Evolutionary conservation across 2,888 invertebrate genomes (phyloP).

Genomic region (Zygothrica quintamaculata): DNA sequence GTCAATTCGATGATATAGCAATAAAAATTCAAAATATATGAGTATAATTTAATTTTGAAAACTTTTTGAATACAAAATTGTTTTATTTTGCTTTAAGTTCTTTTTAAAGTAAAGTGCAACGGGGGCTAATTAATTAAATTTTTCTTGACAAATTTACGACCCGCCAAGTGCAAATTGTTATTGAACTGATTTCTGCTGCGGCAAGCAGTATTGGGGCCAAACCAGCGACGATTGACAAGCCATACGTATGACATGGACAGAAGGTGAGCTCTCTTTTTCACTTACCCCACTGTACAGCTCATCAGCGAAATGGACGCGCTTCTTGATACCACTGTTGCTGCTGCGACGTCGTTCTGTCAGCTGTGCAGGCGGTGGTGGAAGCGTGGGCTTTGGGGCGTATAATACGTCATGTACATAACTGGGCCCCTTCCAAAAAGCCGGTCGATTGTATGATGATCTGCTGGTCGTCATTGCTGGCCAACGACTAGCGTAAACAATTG

Average conservation of each 20-base stretch:
- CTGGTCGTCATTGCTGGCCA: conserved; percentile 75
- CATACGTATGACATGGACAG: conserved; percentile 25
- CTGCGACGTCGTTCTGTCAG: conserved; percentile 59
- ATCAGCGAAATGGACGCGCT: conserved; percentile 85
- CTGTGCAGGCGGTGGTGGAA: conserved; percentile 39
- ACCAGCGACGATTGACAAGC: conserved; percentile 67
- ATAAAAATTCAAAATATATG: conserved; percentile 11
- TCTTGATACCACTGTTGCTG: conserved; percentile 74
- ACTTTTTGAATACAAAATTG: conserved; percentile 40
- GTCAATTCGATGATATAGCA: conserved; percentile 39
- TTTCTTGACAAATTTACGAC: conserved; percentile 75
- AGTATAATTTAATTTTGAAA: conserved; percentile 25
- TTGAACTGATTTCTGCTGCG: conserved; percentile 77
- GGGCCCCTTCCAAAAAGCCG: conserved; percentile 82
- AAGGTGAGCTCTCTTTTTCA: conserved; percentile 16
- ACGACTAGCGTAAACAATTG: conserved; percentile 76
- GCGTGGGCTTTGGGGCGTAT: conserved; percentile 11
- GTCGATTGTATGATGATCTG: conserved; percentile 77
- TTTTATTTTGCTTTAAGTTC: conserved; percentile 14
- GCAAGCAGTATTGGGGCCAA: conserved; percentile 66
- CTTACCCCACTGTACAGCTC: conserved; percentile 70
- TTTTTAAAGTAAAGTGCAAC: conserved; percentile 55
- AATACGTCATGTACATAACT: conserved; percentile 43
- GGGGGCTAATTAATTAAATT: conserved; percentile 73
- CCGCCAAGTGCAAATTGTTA: conserved; percentile 67